Conservation (phyloP, 2,113 vertebrate genomes). For the Elanus axillaris region DNA sequence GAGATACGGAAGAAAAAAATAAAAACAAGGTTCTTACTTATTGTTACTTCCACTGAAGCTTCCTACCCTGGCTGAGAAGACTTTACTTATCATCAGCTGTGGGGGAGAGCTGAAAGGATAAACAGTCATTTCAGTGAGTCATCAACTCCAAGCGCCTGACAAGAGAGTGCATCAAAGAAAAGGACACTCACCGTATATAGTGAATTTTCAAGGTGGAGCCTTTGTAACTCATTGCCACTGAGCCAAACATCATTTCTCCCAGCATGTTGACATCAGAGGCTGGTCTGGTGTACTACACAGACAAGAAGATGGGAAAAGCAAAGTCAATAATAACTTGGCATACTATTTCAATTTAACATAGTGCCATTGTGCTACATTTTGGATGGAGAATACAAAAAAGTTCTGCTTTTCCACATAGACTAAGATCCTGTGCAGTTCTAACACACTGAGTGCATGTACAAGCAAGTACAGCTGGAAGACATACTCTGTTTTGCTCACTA, state of each 20-base stretch:
- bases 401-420: not conserved
- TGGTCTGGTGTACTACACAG: slow-evolving; percentile 79
- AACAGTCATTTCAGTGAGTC: slow-evolving; percentile 22
- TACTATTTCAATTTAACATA: not conserved
- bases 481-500: not conserved
- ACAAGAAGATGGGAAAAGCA: not conserved
- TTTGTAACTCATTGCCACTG: slow-evolving; percentile 86
- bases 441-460: not conserved
- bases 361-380: not conserved
- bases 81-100: slow-evolving; percentile 90
- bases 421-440: not conserved
- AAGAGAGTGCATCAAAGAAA: not conserved
- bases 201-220: slow-evolving; percentile 88
- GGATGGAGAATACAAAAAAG: not conserved
- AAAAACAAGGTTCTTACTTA: slow-evolving; percentile 70
- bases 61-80: slow-evolving; percentile 85
- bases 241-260: slow-evolving; percentile 88
- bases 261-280: slow-evolving; percentile 88
- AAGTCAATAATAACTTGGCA: not conserved
- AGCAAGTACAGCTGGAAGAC: not conserved
- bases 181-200: slow-evolving; percentile 79
- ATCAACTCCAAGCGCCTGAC: not conserved
- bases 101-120: slow-evolving; percentile 80
- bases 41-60: slow-evolving; percentile 83
- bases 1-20: not conserved